Percentiles rank a stretch among this genome's conserved stretches.
Evolutionary conservation across 2,888 invertebrate species (phyloP).

Genomic region (Baronia brevicornis): DNA sequence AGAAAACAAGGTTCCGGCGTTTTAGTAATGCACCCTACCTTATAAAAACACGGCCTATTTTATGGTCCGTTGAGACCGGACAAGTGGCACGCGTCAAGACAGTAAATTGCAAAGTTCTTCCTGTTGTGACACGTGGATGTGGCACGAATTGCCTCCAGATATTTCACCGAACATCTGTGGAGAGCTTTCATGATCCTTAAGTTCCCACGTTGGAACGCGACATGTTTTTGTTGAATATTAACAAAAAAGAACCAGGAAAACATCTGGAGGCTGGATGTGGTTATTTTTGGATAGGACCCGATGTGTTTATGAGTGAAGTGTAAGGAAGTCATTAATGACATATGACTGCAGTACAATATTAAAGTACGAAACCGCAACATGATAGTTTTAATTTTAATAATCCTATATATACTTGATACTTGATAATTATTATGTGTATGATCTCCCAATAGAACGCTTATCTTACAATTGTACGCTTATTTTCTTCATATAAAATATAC

Average conservation of each 20-base stretch:
- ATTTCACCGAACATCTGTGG: constrained; percentile 56
- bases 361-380: constrained; percentile 17
- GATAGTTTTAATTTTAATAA: constrained; percentile 17
- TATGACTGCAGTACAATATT: constrained; percentile 14
- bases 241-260: constrained; percentile 50
- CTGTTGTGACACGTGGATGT: constrained; percentile 60
- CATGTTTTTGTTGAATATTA: constrained; percentile 37
- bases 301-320: constrained; percentile 45
- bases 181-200: constrained; percentile 33
- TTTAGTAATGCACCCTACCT: constrained; percentile 20
- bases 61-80: constrained; percentile 46
- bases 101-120: constrained; percentile 44
- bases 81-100: constrained; percentile 59
- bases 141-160: constrained; percentile 20
- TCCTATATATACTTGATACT: too few relatives aligned
- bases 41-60: constrained; percentile 51
- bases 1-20: constrained; percentile 4
- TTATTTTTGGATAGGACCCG: constrained; percentile 50
- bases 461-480: too few relatives aligned
- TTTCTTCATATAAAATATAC: too few relatives aligned
- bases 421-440: too few relatives aligned
- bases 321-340: constrained; percentile 43
- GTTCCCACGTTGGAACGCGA: constrained; percentile 65
- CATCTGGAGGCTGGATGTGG: constrained; percentile 54
- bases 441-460: too few relatives aligned